Percentiles rank a stretch among this genome's conserved stretches.
Conservation (phyloP, 1,140 invertebrate genomes). For the Hyposmocoma kahamanoa region DNA sequence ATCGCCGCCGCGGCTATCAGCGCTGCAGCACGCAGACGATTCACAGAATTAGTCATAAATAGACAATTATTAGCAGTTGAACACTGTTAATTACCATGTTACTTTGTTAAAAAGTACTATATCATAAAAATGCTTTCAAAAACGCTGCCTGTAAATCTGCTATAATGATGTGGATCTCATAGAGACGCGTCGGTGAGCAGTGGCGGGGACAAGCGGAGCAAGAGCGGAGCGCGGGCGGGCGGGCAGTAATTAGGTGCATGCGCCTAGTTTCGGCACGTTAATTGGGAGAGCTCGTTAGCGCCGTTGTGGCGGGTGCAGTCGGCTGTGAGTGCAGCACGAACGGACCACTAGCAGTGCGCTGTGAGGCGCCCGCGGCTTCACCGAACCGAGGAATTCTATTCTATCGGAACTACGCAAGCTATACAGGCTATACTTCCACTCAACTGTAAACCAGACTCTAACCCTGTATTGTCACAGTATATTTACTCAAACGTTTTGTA, state of each 20-base stretch:
- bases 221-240: not conserved
- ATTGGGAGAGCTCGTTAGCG: constrained; percentile 6
- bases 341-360: not conserved
- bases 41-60: constrained; percentile 4
- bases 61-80: too few relatives aligned
- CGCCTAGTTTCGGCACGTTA: too few relatives aligned
- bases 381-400: not conserved
- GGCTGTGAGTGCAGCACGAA: not conserved
- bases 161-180: not conserved
- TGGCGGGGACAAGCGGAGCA: not conserved
- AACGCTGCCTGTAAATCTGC: not conserved
- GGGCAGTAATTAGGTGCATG: not conserved
- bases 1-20: too few relatives aligned
- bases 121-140: constrained; percentile 4
- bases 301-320: constrained; percentile 4
- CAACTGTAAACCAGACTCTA: too few relatives aligned
- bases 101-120: too few relatives aligned
- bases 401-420: too few relatives aligned
- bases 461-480: too few relatives aligned
- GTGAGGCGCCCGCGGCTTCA: not conserved
- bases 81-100: too few relatives aligned
- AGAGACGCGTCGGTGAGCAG: not conserved
- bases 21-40: not conserved
- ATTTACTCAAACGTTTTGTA: too few relatives aligned
- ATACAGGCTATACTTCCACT: too few relatives aligned